Conservation (phyloP, 2,888 invertebrate genomes). For the Nymphalis urticae region DNA sequence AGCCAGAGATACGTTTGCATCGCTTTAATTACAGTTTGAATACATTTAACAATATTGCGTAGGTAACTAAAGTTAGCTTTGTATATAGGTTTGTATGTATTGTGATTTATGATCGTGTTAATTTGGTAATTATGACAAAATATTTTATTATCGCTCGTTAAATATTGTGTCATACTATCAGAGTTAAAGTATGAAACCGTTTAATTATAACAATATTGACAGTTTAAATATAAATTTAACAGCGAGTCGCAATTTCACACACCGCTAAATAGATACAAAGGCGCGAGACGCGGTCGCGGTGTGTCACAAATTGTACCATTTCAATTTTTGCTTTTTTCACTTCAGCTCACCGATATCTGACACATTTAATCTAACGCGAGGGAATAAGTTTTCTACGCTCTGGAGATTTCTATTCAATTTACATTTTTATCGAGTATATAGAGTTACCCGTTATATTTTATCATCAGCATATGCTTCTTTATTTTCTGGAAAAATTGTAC, state of each 20-base stretch:
- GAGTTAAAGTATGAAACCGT: neutral
- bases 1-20: slow-evolving; percentile 1
- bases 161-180: neutral
- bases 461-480: too few relatives aligned
- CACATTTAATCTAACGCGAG: neutral
- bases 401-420: neutral
- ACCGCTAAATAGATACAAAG: neutral
- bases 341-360: neutral
- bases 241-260: slow-evolving; percentile 7
- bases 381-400: neutral
- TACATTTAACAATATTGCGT: neutral
- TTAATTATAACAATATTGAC: neutral
- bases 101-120: neutral
- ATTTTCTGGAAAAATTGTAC: too few relatives aligned
- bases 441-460: neutral
- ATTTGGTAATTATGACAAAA: neutral
- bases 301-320: neutral
- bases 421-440: neutral
- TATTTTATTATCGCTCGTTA: neutral
- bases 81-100: neutral
- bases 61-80: neutral
- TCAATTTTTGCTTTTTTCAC: neutral
- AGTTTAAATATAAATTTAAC: slow-evolving; percentile 1
- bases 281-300: neutral
- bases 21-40: neutral